phyloP scores from a whole-genome alignment of 2,888 invertebrate species.

The Caenorhabditis uteleia region DNA sequence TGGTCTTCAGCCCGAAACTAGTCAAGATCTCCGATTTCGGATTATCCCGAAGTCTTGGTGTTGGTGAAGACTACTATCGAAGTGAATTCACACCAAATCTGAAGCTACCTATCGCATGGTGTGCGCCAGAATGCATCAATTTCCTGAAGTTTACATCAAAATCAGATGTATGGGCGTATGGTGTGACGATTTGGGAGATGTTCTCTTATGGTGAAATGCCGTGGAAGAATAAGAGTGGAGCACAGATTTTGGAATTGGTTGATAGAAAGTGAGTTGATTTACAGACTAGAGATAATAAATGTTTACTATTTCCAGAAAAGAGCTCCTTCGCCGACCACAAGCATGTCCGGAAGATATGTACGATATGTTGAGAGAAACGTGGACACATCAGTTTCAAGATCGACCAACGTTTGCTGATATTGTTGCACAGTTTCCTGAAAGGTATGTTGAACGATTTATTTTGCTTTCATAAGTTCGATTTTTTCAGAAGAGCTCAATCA shows the following conservation, averaged over 20 bases:
- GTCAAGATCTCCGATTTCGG: conserved; percentile 98
- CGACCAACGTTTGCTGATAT: conserved; percentile 90
- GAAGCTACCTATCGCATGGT: conserved; percentile 97
- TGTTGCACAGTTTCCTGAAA: conserved; percentile 46
- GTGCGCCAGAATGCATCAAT: conserved; percentile 96
- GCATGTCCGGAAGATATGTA: conserved; percentile 93
- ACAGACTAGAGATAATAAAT: conserved; percentile 4
- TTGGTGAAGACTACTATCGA: conserved; percentile 98
- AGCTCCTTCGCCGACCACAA: conserved; percentile 39
- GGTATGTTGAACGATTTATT: conserved; percentile 7
- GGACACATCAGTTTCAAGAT: conserved; percentile 88
- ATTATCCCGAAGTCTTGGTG: conserved; percentile 89
- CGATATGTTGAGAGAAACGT: conserved; percentile 89
- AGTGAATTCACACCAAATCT: conserved; percentile 96
- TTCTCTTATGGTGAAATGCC: conserved; percentile 98
- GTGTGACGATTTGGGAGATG: conserved; percentile 98
- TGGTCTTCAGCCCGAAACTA: conserved; percentile 81
- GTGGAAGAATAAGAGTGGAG: conserved; percentile 91
- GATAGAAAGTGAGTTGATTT: conserved; percentile 77
- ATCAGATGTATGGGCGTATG: conserved; percentile 97
- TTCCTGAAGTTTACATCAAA: conserved; percentile 93
- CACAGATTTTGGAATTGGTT: conserved; percentile 92
- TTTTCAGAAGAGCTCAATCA: conserved; percentile 79
- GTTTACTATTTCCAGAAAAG: conserved; percentile 15
- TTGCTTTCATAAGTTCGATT: neutral